These are phyloP conservation scores for Falco berigora DNA, from an alignment of 2,797 vertebrate genomes.

Conservation along the genomic window DNA sequence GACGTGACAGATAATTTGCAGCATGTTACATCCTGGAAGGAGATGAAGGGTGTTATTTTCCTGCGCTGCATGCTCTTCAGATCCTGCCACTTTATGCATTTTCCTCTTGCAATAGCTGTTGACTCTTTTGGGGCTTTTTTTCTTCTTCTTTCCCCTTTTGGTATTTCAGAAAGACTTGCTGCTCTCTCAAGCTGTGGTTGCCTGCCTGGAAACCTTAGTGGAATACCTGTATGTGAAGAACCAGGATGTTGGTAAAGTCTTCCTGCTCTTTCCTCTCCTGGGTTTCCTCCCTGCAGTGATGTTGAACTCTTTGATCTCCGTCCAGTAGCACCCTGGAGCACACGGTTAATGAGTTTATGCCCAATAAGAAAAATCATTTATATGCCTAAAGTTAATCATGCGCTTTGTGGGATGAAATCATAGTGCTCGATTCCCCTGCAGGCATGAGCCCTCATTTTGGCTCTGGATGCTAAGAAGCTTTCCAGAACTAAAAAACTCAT, in stretches of 20 bases:
- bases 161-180: slow-evolving; percentile 82
- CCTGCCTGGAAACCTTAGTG: slow-evolving; percentile 84
- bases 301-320: slow-evolving; percentile 9
- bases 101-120: background rate
- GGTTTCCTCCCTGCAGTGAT: background rate
- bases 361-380: background rate
- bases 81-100: background rate
- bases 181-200: slow-evolving; percentile 80
- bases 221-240: slow-evolving; percentile 80
- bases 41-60: slow-evolving; percentile 29
- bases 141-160: background rate
- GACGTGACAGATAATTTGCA: slow-evolving; percentile 27
- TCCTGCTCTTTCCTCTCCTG: background rate
- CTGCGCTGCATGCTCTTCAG: background rate
- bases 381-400: background rate
- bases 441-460: background rate
- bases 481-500: background rate
- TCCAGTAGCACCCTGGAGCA: background rate
- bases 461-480: background rate
- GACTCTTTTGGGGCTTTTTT: background rate
- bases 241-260: slow-evolving; percentile 77
- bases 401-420: background rate
- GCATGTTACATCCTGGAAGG: background rate
- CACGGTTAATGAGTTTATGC: background rate
- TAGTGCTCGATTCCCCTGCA: background rate